Evolutionary conservation across 2,888 invertebrate species (phyloP), one percentile per base, ranked within the genome.

Genomic region (Odontocerum albicorne): DNA sequence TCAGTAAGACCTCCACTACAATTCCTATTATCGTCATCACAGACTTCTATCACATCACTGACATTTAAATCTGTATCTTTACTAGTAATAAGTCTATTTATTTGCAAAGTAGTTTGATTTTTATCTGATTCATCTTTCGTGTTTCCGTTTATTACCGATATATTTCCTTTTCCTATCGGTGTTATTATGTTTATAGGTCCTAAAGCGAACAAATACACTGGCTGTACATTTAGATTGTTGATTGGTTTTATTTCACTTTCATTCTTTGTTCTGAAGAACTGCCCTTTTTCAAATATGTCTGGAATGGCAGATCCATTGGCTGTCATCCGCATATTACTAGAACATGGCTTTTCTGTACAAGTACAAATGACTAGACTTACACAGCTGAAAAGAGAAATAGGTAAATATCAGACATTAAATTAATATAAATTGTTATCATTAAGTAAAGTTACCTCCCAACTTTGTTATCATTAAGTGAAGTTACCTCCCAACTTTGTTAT

Each of bases 331-430:
- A n/a, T n/a, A n/a, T n/a, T n/a, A n/a, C n/a, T n/a, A n/a, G n/a
- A n/a, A n/a, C n/a, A n/a, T n/a, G n/a, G n/a, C n/a, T n/a, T n/a
- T n/a, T n/a, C n/a, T n/a, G n/a, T n/a, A n/a, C 35, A 22, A 3
- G 59, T 50, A 44, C 74, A 73, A 16, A 74, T 62, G 15, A 75
- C 64, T 32, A 80, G 65, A 31, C 76, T 79, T n/a, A 79, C 68
- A 1, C 80, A 75, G 62, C 81, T 81, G 21, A 46, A 62, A 62
- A 15, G 6, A 46, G 43, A 59, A 38, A 38, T 33, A 33, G 15
- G 21, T n/a, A n/a, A n/a, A n/a, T n/a, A n/a, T n/a, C n/a, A n/a
- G n/a, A n/a, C n/a, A n/a, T n/a, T n/a, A n/a, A n/a, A n/a, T n/a
- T n/a, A n/a, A n/a, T n/a, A n/a, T n/a, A n/a, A n/a, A n/a, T n/a